Evolutionary conservation across 2,113 vertebrate genomes (phyloP).

Genomic region (Excalfactoria chinensis): DNA sequence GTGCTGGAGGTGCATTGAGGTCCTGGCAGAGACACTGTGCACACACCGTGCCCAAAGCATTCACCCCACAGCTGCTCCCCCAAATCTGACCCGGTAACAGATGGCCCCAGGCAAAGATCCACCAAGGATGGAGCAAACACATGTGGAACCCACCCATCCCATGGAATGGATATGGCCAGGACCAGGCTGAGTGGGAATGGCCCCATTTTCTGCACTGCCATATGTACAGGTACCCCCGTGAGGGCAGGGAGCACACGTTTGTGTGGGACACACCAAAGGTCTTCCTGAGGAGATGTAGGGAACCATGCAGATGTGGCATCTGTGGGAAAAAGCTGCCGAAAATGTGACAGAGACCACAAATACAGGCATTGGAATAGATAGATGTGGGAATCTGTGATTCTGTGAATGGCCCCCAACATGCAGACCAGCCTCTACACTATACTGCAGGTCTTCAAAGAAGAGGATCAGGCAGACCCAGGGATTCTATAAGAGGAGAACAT

Average conservation of each 20-base stretch:
- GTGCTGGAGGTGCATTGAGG: too few relatives aligned
- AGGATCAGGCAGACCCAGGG: not conserved
- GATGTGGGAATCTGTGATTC: too few relatives aligned
- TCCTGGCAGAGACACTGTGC: not conserved
- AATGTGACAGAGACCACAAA: rapidly evolving
- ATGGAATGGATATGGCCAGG: rapidly evolving
- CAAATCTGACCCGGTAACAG: not conserved
- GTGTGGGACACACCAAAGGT: not conserved
- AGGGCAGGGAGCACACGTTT: not conserved
- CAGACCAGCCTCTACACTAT: not conserved
- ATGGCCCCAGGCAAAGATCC: not conserved
- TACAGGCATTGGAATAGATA: rapidly evolving
- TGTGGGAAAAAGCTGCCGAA: not conserved
- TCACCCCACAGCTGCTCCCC: not conserved
- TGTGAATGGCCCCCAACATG: rapidly evolving
- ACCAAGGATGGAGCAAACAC: not conserved
- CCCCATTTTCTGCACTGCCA: too few relatives aligned
- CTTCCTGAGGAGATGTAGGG: not conserved
- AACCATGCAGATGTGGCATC: rapidly evolving
- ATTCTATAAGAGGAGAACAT: too few relatives aligned
- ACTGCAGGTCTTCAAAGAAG: not conserved
- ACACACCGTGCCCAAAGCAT: not conserved
- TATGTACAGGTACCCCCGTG: rapidly evolving
- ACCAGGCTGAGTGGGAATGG: not conserved
- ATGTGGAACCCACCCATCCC: not conserved